Conservation (phyloP, 2,888 invertebrate species). For the Hydropsyche betteni region DNA sequence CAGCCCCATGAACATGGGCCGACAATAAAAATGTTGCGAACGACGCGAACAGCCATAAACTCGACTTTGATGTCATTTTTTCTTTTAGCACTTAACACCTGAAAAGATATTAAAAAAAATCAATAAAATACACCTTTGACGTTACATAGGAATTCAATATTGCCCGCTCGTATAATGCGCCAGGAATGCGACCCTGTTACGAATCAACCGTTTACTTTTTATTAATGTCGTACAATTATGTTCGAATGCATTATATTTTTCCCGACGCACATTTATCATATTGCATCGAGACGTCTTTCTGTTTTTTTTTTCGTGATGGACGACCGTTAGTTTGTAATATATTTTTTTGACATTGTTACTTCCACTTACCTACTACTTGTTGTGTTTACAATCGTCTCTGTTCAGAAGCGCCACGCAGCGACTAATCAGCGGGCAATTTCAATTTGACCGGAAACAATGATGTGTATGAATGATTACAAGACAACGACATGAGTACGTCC, state of each 20-base stretch:
- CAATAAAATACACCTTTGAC: too few species aligned
- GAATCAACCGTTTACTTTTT: constrained; percentile 1
- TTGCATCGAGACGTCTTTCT: constrained; percentile 13
- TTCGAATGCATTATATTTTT: neutral
- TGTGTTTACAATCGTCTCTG: neutral
- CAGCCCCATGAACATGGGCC: constrained; percentile 16
- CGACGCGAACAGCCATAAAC: constrained; percentile 18
- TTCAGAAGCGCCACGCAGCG: constrained; percentile 9
- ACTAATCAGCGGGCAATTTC: constrained; percentile 37
- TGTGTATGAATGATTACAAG: constrained; percentile 22
- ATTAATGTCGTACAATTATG: constrained; percentile 14
- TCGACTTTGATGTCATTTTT: constrained; percentile 30
- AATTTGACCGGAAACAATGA: constrained; percentile 40
- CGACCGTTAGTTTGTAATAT: constrained; percentile 19
- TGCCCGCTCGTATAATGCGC: too few species aligned
- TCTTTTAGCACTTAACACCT: constrained; percentile 12
- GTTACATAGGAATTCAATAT: too few species aligned
- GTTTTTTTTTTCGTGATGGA: neutral
- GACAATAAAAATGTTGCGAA: constrained; percentile 14
- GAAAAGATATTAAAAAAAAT: constrained; percentile 17
- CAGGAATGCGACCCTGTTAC: too few species aligned
- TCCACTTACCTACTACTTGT: constrained; percentile 1
- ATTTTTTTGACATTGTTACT: neutral
- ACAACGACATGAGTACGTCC: constrained; percentile 21
- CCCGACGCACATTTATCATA: constrained; percentile 25